These are phyloP conservation scores for Helicolenus hilgendorfi DNA, from an alignment of 2,797 vertebrate genomes.

Conservation along the genomic window DNA sequence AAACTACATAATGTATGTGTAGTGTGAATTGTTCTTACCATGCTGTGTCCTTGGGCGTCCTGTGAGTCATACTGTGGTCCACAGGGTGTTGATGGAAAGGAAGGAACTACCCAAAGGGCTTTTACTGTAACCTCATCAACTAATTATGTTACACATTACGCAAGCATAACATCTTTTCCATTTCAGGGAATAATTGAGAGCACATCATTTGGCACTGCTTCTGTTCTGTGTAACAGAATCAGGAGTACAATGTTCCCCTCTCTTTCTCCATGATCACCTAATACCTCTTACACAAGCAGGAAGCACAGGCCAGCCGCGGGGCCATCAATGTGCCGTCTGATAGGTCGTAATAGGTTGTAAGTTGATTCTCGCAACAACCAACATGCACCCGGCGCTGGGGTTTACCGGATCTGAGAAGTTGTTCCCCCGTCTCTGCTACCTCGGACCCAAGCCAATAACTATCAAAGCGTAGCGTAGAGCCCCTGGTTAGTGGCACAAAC, in stretches of 20 bases:
- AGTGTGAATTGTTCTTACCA: neutral
- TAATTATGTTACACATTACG: neutral
- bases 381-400: neutral
- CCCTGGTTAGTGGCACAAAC: no score
- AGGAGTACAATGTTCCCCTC: constrained; percentile 45
- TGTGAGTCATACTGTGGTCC: constrained; percentile 20
- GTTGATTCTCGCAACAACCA: neutral
- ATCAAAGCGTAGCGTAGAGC: no score
- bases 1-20: neutral
- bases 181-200: neutral
- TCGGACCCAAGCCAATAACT: no score
- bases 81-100: neutral
- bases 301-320: constrained; percentile 26
- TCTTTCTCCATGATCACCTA: constrained; percentile 37
- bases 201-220: neutral
- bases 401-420: neutral
- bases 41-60: neutral
- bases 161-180: neutral
- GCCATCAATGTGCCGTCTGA: neutral
- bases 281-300: constrained; percentile 74
- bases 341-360: neutral
- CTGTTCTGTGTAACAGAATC: constrained; percentile 41
- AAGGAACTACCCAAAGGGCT: neutral
- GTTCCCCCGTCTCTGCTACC: no score
- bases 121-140: neutral